Evolutionary conservation across 2,888 invertebrate genomes (phyloP).

Genomic region (Thera obeliscata): DNA sequence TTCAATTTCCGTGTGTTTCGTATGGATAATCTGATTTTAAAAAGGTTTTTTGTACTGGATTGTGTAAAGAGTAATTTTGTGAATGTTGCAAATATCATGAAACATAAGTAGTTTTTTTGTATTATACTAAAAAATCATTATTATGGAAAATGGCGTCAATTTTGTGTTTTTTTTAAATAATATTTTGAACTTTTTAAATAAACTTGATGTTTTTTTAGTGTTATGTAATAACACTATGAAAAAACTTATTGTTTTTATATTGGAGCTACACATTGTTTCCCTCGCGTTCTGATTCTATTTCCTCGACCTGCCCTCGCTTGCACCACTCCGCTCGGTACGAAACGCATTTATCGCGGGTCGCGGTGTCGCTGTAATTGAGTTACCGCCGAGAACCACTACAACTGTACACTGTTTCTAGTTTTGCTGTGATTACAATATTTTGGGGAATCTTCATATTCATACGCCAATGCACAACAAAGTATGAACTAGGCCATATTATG

Average conservation of each 20-base stretch:
- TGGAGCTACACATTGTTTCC: no score
- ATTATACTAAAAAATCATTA: no score
- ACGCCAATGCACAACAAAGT: neutral
- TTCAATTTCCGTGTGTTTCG: neutral
- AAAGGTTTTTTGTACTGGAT: neutral
- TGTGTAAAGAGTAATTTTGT: neutral
- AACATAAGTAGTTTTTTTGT: no score
- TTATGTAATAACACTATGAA: no score
- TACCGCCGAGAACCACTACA: slow-evolving; percentile 67
- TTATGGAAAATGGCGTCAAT: no score
- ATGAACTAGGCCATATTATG: no score
- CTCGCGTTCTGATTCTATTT: neutral
- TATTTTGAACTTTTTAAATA: no score
- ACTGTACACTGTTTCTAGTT: slow-evolving; percentile 45
- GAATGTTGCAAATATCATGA: no score
- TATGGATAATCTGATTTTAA: no score
- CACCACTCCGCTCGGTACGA: slow-evolving; percentile 40
- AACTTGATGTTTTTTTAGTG: no score
- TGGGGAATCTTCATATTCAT: neutral
- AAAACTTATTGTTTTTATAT: no score
- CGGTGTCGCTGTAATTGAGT: slow-evolving; percentile 80
- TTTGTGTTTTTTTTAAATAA: no score
- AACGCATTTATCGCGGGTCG: slow-evolving; percentile 73
- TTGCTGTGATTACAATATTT: slow-evolving; percentile 20
- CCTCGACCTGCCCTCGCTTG: slow-evolving; percentile 37